These are phyloP conservation scores for Alviniconcha marisindica DNA, from an alignment of 1,140 invertebrate species.

Conservation along the genomic window DNA sequence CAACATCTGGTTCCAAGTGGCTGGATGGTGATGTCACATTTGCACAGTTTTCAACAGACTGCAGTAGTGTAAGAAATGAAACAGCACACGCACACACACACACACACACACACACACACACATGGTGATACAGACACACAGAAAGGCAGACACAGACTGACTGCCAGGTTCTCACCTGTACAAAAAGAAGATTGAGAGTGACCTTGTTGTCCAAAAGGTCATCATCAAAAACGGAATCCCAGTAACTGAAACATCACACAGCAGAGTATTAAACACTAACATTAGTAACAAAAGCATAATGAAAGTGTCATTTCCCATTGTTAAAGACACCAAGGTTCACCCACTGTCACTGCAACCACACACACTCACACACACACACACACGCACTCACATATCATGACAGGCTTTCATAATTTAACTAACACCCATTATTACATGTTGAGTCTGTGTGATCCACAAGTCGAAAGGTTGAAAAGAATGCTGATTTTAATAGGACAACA, in stretches of 20 bases:
- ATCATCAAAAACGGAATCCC: slow-evolving; percentile 90
- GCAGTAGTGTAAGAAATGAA: no score
- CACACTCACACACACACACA: slow-evolving; percentile 19
- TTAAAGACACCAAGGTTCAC: no score
- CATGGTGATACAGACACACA: neutral
- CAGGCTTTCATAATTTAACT: no score
- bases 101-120: neutral
- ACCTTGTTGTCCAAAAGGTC: slow-evolving; percentile 88
- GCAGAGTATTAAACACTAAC: neutral
- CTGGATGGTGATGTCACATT: no score
- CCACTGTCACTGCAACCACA: neutral
- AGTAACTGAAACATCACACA: slow-evolving; percentile 83
- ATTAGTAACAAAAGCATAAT: neutral
- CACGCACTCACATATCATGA: no score
- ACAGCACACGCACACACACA: neutral
- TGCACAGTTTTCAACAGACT: no score
- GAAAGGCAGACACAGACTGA: slow-evolving; percentile 8
- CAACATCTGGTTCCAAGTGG: no score
- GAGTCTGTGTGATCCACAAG: no score
- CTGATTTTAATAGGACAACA: no score
- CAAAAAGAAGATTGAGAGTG: slow-evolving; percentile 90
- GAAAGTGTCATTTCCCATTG: no score
- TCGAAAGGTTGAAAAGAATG: no score
- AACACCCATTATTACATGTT: no score
- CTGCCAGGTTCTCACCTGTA: slow-evolving; percentile 79